A percentile compares a stretch with the other conserved stretches of the same genome.
phyloP scores from a whole-genome alignment of 2,888 invertebrate genomes.

The Melanostoma scalare region DNA sequence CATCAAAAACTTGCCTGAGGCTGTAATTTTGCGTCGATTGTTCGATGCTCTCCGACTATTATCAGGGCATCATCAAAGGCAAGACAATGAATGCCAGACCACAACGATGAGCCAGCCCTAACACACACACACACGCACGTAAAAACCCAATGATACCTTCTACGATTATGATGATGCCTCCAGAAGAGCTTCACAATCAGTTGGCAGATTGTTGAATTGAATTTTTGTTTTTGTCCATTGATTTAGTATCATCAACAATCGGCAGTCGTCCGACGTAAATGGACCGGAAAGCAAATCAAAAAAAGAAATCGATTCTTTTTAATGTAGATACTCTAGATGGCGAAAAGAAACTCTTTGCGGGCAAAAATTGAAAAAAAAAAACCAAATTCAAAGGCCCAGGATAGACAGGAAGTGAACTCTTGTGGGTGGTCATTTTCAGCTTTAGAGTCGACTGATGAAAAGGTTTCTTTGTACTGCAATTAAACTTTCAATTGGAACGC shows the following conservation, averaged over 20 bases:
- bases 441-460: no score
- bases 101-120: not conserved
- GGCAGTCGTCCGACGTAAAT: slow-evolving; percentile 36
- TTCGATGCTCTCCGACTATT: slow-evolving; percentile 50
- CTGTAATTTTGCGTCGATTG: slow-evolving; percentile 64
- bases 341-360: not conserved
- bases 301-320: slow-evolving; percentile 46
- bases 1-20: slow-evolving; percentile 55
- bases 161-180: slow-evolving; percentile 13
- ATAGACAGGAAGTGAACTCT: slow-evolving; percentile 37
- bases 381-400: not conserved
- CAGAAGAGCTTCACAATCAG: slow-evolving; percentile 27
- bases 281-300: slow-evolving; percentile 38
- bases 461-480: no score
- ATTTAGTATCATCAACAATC: slow-evolving; percentile 46
- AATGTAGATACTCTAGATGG: not conserved
- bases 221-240: slow-evolving; percentile 49
- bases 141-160: not conserved
- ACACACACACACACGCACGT: not conserved
- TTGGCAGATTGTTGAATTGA: slow-evolving; percentile 61
- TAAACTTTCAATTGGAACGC: no score
- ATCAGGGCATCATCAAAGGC: not conserved
- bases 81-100: slow-evolving; percentile 14
- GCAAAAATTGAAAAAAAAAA: not conserved
- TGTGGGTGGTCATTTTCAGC: not conserved